Base-by-base conservation (phyloP, 2,797 vertebrate genomes). In the Cyprinella venusta region DNA sequence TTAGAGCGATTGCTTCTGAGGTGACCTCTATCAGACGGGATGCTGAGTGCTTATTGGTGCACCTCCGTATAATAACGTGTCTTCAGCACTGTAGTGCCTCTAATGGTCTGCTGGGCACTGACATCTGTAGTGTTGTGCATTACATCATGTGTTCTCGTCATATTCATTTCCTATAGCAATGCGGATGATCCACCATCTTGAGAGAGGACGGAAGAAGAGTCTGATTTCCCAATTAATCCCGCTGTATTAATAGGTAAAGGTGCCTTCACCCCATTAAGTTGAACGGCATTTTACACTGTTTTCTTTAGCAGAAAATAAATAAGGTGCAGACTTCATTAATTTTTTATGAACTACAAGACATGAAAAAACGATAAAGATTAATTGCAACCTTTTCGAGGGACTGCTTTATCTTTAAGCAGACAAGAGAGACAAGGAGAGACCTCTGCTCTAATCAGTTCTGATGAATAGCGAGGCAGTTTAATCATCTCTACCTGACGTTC, bases 221-320 rank as follows among this genome's bases (percentile, higher is more conserved):
- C 63, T 65, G 68, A 68, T 74, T 72, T 74, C 54, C 78, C 59
- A 84, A 88, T 87, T 85, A 87, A 78, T 64, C 33, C 38, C 2
- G 6, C 65, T 56, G 76, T 61, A 67, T 68, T 63, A 48, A 68
- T 81, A 69, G 71, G 76, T 82, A 89, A 88, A 93, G 89, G 92
- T 92, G 91, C 90, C 89, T 88, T 88, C 91, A 93, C 91, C 92
- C 92, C 90, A 94, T 95, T 94, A 94, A 94, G 93, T 92, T 88
- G 82, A 36, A 76, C 79, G 79, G 86, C 77, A 86, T 80, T 88
- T 89, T 82, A 75, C 78, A 79, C 33, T 75, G 24, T 67, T 74
- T 84, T 72, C 76, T 52, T 76, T 15, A 10, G 21, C 65, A 67
- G 85, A 81, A 85, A 89, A 87, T 80, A 87, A 88, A 87, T 87